Evolutionary conservation across 2,888 invertebrate genomes (phyloP), one percentile per base, ranked within the genome.

Genomic region (Tineola bisselliella): DNA sequence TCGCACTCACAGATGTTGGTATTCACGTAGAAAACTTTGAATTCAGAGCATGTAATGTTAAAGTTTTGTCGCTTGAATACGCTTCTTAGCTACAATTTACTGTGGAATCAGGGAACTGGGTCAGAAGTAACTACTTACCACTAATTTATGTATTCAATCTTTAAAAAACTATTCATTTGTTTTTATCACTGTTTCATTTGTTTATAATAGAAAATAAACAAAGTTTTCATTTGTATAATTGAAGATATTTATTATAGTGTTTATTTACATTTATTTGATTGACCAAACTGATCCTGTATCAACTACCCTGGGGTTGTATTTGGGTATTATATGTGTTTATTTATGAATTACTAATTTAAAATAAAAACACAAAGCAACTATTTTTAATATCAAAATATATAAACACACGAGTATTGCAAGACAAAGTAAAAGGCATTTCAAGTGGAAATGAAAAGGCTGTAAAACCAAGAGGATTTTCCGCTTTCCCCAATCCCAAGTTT

Each of bases 401-500:
- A 25, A 25, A 25, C 25, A 25, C n/a, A n/a, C n/a, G n/a, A n/a
- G n/a, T 25, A 25, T 25, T 25, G 25, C 25, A 54, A 19, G 54
- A 54, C 58, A 33, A 58, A 33, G 58, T 25, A 58, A 58, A 58
- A 15, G 25, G 31, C 58, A 33, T 58, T 31, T 33, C 13, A 33
- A 58, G 58, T 58, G 33, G 58, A 58, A 58, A 15, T 33, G 58
- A n/a, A 30, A 56, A 33, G 33, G 58, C 19, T 17, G 58, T 58
- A 58, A 58, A 58, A 31, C 58, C 58, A 10, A 56, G 56, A 15
- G 48, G 15, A 38, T 38, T 38, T n/a, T 15, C 15, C 54, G 54
- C 13, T 54, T 54, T 25, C 25, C 25, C 54, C 54, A 15, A 48
- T 54, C 25, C 54, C n/a, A 54, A 25, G 10, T 54, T 54, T 54